Evolutionary conservation across 2,888 invertebrate genomes (phyloP), one percentile per base, ranked within the genome.

Genomic region (Lepidocyrtinus sp.): DNA sequence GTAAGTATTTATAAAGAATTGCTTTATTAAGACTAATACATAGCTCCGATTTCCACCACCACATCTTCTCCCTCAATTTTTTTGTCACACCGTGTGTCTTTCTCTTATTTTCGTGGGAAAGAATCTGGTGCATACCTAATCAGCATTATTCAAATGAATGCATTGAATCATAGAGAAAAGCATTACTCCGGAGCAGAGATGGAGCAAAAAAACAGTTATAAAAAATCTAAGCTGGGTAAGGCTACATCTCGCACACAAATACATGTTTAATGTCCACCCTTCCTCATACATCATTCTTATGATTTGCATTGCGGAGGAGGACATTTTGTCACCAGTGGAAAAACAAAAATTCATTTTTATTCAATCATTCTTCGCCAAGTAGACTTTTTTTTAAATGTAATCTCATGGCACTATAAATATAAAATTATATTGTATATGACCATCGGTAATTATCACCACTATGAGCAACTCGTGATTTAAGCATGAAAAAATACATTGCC

Each of bases 71-170:
- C n/a, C n/a, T n/a, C n/a, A n/a, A n/a, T 50, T 50, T 50, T 50
- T 50, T 50, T 50, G 50, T 50, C 50, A 50, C 50, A 50, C 2
- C 64, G 19, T 73, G 64, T n/a, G 15, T 26, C 46, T 70, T 61
- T 61, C 64, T 50, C 50, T 63, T 36, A 46, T 63, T 46, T 55
- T 75, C 80, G 80, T 80, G 80, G 80, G 80, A 80, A 80, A 75
- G 75, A 80, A 80, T 75, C 62, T 75, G 80, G 80, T 80, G 80
- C 75, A 80, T 80, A 71, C 24, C 80, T 80, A 75, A 80, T 80
- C 80, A 70, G 64, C 17, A 64, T 25, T 64, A 21, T 71, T 71
- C 24, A 22, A 70, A 73, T 63, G 65, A 63, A n/a, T 50, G 50
- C 2, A 50, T 50, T 17, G 1, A 50, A 50, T 50, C 50, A 50